These are phyloP conservation scores for Sparidentex hasta DNA, from an alignment of 2,797 vertebrate species.

Conservation along the genomic window DNA sequence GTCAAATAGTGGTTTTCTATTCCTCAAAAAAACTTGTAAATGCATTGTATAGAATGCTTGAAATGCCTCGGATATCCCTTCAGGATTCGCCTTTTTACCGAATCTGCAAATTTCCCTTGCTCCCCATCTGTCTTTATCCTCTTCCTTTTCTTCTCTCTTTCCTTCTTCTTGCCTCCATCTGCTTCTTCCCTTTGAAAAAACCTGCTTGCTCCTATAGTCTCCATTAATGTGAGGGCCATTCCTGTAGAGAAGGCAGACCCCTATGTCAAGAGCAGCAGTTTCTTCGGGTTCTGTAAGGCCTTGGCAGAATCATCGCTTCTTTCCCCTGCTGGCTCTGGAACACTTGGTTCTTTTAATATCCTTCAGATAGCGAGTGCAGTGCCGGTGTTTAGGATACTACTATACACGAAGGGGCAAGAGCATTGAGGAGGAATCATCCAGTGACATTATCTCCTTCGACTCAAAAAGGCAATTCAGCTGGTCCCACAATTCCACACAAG, in stretches of 20 bases:
- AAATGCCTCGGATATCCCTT: constrained; percentile 52
- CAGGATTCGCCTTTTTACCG: constrained; percentile 49
- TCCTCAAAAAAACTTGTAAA: constrained; percentile 57
- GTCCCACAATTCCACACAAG: constrained; percentile 42
- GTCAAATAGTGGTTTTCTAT: constrained; percentile 56
- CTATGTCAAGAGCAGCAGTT: constrained; percentile 59
- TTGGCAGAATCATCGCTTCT: constrained; percentile 42
- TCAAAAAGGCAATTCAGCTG: constrained; percentile 45
- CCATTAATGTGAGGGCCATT: constrained; percentile 45
- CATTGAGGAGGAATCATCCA: constrained; percentile 54
- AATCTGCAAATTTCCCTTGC: constrained; percentile 35
- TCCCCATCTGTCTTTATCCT: constrained; percentile 38
- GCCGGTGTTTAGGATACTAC: constrained; percentile 54
- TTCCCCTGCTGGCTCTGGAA: constrained; percentile 48
- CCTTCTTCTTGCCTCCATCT: constrained; percentile 28
- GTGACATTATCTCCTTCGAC: constrained; percentile 68
- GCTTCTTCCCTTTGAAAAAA: constrained; percentile 51
- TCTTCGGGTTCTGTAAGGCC: constrained; percentile 36
- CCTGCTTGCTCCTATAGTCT: constrained; percentile 24
- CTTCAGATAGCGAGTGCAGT: constrained; percentile 39
- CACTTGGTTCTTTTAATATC: constrained; percentile 61
- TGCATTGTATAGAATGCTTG: constrained; percentile 46
- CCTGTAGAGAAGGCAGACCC: constrained; percentile 47
- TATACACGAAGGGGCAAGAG: constrained; percentile 28
- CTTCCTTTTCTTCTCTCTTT: constrained; percentile 16